These are phyloP conservation scores for Galbula dea DNA, from an alignment of 2,113 vertebrate species.

Conservation along the genomic window DNA sequence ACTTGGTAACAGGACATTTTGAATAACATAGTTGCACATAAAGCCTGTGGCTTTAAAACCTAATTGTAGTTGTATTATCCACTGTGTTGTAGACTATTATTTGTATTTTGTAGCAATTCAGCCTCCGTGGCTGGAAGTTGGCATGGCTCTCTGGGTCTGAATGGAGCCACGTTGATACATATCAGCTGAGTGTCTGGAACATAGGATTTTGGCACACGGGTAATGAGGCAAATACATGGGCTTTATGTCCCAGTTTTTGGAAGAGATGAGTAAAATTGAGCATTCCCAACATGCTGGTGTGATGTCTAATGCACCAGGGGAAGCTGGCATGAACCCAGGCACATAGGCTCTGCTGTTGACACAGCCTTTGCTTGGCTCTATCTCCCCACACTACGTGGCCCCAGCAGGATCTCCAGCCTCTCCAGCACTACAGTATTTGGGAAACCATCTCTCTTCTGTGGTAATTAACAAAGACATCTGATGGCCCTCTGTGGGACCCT, in stretches of 20 bases:
- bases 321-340: neutral
- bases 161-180: neutral
- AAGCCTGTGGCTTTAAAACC: neutral
- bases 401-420: neutral
- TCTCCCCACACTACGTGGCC: accelerated
- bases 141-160: neutral
- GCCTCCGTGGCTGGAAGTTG: neutral
- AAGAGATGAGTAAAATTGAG: neutral
- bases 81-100: neutral
- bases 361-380: neutral
- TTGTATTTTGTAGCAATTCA: neutral
- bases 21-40: neutral
- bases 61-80: neutral
- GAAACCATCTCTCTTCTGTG: neutral
- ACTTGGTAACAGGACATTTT: neutral
- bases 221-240: neutral
- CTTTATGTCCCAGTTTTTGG: neutral
- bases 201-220: neutral
- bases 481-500: neutral
- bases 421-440: neutral
- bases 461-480: neutral
- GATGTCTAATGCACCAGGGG: neutral
- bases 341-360: accelerated
- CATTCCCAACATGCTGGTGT: neutral
- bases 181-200: neutral